These are phyloP conservation scores for Druon quercuslanigerum DNA, from an alignment of 1,140 invertebrate species.

Conservation along the genomic window DNA sequence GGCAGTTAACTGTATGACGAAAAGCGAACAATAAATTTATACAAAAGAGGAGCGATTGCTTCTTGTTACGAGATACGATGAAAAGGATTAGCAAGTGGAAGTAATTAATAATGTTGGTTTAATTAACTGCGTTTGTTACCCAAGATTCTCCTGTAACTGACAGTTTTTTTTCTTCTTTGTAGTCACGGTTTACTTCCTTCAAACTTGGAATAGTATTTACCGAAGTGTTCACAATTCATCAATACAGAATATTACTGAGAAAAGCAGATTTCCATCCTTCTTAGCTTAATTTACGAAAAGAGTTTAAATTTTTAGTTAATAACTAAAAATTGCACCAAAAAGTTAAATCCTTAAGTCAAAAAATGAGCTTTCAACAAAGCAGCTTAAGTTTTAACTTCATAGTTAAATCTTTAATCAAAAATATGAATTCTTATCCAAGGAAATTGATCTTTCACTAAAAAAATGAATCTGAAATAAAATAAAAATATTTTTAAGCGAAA, in stretches of 20 bases:
- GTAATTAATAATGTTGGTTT: constrained; percentile 10
- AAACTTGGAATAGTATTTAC: constrained; percentile 57
- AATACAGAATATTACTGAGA: constrained; percentile 40
- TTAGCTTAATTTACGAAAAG: no score
- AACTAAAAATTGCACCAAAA: no score
- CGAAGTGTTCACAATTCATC: constrained; percentile 46
- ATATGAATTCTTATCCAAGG: no score
- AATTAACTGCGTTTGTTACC: constrained; percentile 70
- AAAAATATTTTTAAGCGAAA: no score
- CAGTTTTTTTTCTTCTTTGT: constrained; percentile 56
- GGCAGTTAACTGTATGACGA: not conserved
- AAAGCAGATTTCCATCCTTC: constrained; percentile 39
- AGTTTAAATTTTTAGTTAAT: no score
- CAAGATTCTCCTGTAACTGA: constrained; percentile 62
- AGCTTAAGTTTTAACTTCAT: no score
- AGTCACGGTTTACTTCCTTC: constrained; percentile 63
- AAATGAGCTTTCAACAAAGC: no score
- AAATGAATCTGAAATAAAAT: no score
- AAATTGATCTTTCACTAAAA: no score
- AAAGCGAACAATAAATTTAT: not conserved
- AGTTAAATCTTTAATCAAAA: no score
- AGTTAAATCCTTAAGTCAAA: no score
- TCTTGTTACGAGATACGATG: not conserved
- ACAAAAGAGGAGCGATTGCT: not conserved
- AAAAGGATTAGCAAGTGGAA: not conserved